These are phyloP conservation scores for Phyto melanocephala DNA, from an alignment of 2,888 invertebrate genomes.

Conservation along the genomic window DNA sequence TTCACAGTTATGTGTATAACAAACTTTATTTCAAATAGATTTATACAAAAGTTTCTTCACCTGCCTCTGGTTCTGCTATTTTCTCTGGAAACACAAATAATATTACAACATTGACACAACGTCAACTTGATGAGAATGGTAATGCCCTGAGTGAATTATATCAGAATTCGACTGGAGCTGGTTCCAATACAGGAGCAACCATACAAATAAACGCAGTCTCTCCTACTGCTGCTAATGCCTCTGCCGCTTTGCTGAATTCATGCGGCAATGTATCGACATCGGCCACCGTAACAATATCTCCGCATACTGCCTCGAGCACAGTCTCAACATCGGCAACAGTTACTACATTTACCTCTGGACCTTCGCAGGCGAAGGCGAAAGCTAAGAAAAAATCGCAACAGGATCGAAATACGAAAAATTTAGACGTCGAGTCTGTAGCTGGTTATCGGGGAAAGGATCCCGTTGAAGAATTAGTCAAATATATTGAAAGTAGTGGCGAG, in stretches of 20 bases:
- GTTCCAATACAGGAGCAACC: slow-evolving; percentile 35
- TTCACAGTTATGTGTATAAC: too few species aligned
- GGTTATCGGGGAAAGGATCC: slow-evolving; percentile 90
- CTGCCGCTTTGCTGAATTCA: slow-evolving; percentile 52
- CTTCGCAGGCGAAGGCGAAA: slow-evolving; percentile 82
- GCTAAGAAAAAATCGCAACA: slow-evolving; percentile 80
- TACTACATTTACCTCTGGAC: slow-evolving; percentile 77
- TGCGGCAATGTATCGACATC: slow-evolving; percentile 60
- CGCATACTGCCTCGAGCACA: slow-evolving; percentile 79
- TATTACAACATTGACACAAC: slow-evolving; percentile 73
- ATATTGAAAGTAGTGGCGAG: slow-evolving; percentile 84
- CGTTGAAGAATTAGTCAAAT: slow-evolving; percentile 87
- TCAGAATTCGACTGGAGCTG: slow-evolving; percentile 43
- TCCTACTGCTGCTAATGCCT: slow-evolving; percentile 52
- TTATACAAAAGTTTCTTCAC: slow-evolving; percentile 59
- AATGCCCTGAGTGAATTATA: slow-evolving; percentile 82
- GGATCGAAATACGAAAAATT: slow-evolving; percentile 80
- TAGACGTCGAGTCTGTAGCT: slow-evolving; percentile 82
- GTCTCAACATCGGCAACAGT: slow-evolving; percentile 78
- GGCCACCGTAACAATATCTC: slow-evolving; percentile 65
- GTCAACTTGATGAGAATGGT: slow-evolving; percentile 88
- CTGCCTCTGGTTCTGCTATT: slow-evolving; percentile 51
- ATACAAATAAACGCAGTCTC: slow-evolving; percentile 60
- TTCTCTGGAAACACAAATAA: slow-evolving; percentile 50
- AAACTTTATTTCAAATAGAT: slow-evolving; percentile 19